Conservation (phyloP, 2,113 vertebrate species). For the Cryptotis parvus region DNA sequence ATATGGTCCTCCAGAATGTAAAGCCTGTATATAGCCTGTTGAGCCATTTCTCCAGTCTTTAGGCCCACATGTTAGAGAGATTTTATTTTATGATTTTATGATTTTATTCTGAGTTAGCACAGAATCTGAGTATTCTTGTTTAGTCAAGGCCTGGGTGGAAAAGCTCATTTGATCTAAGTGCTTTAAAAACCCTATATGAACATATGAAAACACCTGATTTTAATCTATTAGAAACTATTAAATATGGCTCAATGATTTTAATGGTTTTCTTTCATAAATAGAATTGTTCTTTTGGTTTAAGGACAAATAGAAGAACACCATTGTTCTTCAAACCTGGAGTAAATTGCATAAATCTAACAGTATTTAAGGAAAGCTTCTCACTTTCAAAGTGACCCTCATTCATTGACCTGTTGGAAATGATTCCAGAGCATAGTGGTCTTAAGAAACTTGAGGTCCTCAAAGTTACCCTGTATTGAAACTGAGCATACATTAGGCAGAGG, state of each 20-base stretch:
- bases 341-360: neutral
- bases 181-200: neutral
- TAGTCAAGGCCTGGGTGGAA: neutral
- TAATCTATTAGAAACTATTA: neutral
- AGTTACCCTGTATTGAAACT: neutral
- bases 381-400: neutral
- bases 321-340: neutral
- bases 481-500: too few relatives aligned
- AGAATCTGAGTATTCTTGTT: neutral
- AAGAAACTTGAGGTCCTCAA: rapidly evolving
- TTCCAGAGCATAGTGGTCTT: neutral
- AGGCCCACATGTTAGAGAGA: neutral
- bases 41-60: too few relatives aligned
- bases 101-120: neutral
- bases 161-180: constrained; percentile 23
- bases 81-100: neutral
- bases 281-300: neutral
- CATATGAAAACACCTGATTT: neutral
- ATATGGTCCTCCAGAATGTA: too few relatives aligned
- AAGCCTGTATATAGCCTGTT: too few relatives aligned
- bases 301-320: neutral
- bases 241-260: neutral
- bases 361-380: neutral
- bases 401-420: neutral
- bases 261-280: neutral